Base-by-base conservation (phyloP, 2,888 invertebrate genomes). In the Thymelicus acteon region DNA sequence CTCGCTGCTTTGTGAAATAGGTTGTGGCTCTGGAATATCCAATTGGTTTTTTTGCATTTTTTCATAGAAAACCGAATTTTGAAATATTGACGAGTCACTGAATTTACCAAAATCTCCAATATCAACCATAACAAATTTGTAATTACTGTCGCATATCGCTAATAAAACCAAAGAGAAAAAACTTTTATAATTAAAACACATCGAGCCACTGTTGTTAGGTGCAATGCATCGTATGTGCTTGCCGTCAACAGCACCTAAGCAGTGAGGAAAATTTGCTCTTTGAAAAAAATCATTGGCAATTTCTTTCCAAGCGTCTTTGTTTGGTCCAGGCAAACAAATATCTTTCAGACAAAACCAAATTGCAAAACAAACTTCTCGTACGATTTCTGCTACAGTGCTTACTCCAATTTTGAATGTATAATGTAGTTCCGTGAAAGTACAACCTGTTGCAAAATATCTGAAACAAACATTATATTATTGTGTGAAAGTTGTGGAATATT, bases 21-120 rank as follows among this genome's bases (percentile, higher is more conserved):
- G 74, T 57, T 62, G 60, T 44, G 74, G 74, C 31, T 73, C 72
- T 48, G 72, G 73, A 40, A 76, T 75, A 40, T 75, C 58, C 62
- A 75, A 69, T 47, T 58, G 72, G 39, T 72, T 73, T 66, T 73
- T 60, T 40, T 73, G 74, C 58, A 69, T 63, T 72, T 74, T 74
- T 72, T 78, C 62, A 74, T 77, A 77, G 57, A 79, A 76, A 49
- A 7, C 72, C 49, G 75, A 72, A 60, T 79, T 77, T 49, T 76
- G 72, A 73, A 77, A 79, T 75, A 80, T 74, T 74, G 77, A 57
- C 60, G 76, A 77, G 72, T 78, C 78, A 71, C 77, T 66, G 73
- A 77, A 77, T 75, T 71, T 77, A 40, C 79, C 79, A 75, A 65
- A 78, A 58, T 76, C 76, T 74, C 75, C 77, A 75, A 77, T 63